These are phyloP conservation scores for Aphelenchoides fujianensis DNA, from an alignment of 1,140 invertebrate species.

Conservation along the genomic window DNA sequence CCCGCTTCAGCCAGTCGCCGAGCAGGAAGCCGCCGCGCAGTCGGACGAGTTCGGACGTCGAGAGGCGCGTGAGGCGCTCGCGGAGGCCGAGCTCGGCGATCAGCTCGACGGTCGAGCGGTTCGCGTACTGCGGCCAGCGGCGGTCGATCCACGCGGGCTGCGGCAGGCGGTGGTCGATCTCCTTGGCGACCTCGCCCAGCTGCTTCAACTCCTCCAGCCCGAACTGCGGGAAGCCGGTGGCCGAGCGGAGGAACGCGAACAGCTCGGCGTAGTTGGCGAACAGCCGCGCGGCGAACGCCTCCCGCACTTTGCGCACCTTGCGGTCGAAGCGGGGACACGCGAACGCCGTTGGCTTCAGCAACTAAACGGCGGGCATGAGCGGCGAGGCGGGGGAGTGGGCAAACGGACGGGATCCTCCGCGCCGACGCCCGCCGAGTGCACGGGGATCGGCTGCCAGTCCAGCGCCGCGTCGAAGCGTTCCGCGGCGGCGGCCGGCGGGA, in stretches of 20 bases:
- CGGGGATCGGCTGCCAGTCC: constrained; percentile 33
- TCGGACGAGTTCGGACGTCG: constrained; percentile 16
- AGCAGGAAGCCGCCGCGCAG: constrained; percentile 26
- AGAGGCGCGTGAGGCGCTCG: constrained; percentile 12
- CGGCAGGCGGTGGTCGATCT: constrained; percentile 12
- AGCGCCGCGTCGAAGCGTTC: not conserved
- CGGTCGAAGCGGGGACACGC: constrained; percentile 18
- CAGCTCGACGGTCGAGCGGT: not conserved
- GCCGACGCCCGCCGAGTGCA: constrained; percentile 12
- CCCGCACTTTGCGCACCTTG: not conserved
- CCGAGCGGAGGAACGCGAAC: constrained; percentile 15
- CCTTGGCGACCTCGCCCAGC: constrained; percentile 12
- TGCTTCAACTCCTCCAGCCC: constrained; percentile 3
- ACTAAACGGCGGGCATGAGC: constrained; percentile 21
- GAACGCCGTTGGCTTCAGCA: constrained; percentile 23
- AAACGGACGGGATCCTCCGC: constrained; percentile 25
- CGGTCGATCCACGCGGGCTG: constrained; percentile 28
- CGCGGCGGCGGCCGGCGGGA: constrained; percentile 18
- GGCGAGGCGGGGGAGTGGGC: too few relatives aligned
- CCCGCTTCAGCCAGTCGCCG: constrained; percentile 18
- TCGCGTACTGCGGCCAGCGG: constrained; percentile 8
- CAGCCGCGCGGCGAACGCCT: not conserved
- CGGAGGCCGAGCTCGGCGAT: constrained; percentile 21
- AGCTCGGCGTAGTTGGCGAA: constrained; percentile 21
- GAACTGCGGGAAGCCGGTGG: not conserved